These are phyloP conservation scores for Champsocephalus esox DNA, from an alignment of 2,797 vertebrate genomes.

Conservation along the genomic window DNA sequence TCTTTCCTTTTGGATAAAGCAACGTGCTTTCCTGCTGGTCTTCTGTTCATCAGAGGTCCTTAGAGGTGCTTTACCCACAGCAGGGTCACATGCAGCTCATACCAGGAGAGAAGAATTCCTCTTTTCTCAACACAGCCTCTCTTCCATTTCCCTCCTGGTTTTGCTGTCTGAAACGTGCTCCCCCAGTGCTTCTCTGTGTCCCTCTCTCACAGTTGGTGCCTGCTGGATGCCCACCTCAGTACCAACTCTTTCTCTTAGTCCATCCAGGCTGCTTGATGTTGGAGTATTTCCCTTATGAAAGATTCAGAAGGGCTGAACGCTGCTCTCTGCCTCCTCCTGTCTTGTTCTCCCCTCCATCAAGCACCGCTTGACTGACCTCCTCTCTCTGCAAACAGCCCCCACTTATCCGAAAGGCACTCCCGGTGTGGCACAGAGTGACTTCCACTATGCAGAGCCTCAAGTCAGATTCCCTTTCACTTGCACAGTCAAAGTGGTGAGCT, in stretches of 20 bases:
- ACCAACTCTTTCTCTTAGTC: slow-evolving; percentile 59
- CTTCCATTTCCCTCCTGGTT: slow-evolving; percentile 48
- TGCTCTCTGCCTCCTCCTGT: slow-evolving; percentile 61
- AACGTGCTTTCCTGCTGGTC: slow-evolving; percentile 46
- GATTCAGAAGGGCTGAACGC: slow-evolving; percentile 85
- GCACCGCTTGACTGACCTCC: slow-evolving; percentile 68
- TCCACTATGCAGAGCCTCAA: slow-evolving; percentile 53
- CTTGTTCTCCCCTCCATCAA: slow-evolving; percentile 63
- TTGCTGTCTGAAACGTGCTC: slow-evolving; percentile 35
- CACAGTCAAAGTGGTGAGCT: slow-evolving; percentile 51
- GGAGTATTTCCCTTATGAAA: slow-evolving; percentile 89
- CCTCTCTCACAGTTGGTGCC: slow-evolving; percentile 44
- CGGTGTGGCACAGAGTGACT: slow-evolving; percentile 64
- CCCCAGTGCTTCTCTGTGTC: slow-evolving; percentile 31
- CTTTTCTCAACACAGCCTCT: slow-evolving; percentile 39
- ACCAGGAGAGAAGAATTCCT: slow-evolving; percentile 60
- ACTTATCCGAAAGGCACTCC: slow-evolving; percentile 75
- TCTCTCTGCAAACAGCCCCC: slow-evolving; percentile 64
- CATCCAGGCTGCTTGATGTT: slow-evolving; percentile 86
- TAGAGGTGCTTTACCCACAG: slow-evolving; percentile 58
- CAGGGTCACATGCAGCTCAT: slow-evolving; percentile 65
- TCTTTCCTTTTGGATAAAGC: slow-evolving; percentile 47
- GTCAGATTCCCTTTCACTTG: slow-evolving; percentile 59
- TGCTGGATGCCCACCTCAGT: slow-evolving; percentile 49
- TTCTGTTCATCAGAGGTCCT: slow-evolving; percentile 66